Base-by-base conservation (phyloP, 2,113 vertebrate genomes). In the Muscicapa adusta region DNA sequence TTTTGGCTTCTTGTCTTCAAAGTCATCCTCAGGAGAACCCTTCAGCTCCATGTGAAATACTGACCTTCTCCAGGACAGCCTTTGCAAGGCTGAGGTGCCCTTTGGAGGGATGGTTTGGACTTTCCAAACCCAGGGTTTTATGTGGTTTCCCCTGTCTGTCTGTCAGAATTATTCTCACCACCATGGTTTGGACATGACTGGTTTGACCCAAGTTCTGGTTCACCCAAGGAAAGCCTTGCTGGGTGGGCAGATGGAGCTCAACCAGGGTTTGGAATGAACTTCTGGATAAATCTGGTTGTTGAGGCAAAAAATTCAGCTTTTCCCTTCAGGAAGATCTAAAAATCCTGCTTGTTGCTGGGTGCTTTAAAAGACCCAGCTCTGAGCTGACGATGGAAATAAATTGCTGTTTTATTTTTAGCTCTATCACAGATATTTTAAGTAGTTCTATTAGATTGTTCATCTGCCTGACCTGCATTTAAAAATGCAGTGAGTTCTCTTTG, bases 401-500 rank as follows among this genome's bases (percentile, higher is more conserved):
- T 88, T 78, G 10, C 70, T 56, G 1, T 65, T 74, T 94, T 85
- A 90, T 90, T 94, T 92, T 94, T 94, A 91, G 83, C 83, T 78
- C 74, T 38, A 6, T 78, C 10, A 5, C 42, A 70, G 75, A 3
- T 85, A 85, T 51, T 91, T 74, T 88, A 77, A 81, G 70, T 22
- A 70, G 18, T 77, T 23, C 29, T 62, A n/a, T 60, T 71, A 78
- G n/a, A 43, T 71, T 48, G 31, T 47, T 91, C 25, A 53, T 82
- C 42, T 88, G 18, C 83, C 66, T 38, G 66, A 61, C 65, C 61
- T 63, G 12, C 34, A 14, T 85, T 74, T 74, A 7, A 38, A 75
- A 66, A 75, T 16, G 20, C 57, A 45, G 15, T 48, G 42, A 53
- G 51, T 25, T 60, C 34, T 78, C 68, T 61, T 85, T 43, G 71